Percentiles rank a stretch among this genome's conserved stretches.
These are phyloP conservation scores for Grammomys surdaster DNA, from an alignment of 2,113 vertebrate genomes.

Conservation along the genomic window DNA sequence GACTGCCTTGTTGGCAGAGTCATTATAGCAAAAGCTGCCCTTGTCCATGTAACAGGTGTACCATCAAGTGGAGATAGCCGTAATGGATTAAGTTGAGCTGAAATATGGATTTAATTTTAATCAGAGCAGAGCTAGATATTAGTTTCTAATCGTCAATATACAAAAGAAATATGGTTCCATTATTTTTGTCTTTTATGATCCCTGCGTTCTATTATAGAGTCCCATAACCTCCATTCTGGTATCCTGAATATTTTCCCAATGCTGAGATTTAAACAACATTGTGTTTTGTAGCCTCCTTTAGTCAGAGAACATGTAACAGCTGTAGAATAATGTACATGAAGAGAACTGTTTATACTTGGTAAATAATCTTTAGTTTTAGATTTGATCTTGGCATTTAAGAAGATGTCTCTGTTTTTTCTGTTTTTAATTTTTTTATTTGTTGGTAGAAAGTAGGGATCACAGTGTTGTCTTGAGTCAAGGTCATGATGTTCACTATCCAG, in stretches of 20 bases:
- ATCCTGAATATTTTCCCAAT: not conserved
- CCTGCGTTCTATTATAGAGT: not conserved
- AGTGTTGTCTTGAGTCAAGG: not conserved
- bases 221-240: not conserved
- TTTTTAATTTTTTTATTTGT: not conserved
- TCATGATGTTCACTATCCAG: not conserved
- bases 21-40: no score
- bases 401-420: not conserved
- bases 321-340: not conserved
- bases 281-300: not conserved
- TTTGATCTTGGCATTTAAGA: not conserved
- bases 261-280: not conserved
- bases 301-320: not conserved
- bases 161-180: not conserved
- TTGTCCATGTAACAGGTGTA: not conserved
- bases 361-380: not conserved
- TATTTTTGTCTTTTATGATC: not conserved
- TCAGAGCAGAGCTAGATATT: not conserved
- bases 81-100: no score
- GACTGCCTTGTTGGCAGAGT: not conserved
- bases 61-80: not conserved
- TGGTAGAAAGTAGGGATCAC: not conserved
- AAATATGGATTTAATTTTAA: not conserved
- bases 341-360: not conserved
- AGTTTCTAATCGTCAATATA: not conserved